Conservation (phyloP, 2,888 invertebrate genomes). For the Drosophila prolongata region DNA sequence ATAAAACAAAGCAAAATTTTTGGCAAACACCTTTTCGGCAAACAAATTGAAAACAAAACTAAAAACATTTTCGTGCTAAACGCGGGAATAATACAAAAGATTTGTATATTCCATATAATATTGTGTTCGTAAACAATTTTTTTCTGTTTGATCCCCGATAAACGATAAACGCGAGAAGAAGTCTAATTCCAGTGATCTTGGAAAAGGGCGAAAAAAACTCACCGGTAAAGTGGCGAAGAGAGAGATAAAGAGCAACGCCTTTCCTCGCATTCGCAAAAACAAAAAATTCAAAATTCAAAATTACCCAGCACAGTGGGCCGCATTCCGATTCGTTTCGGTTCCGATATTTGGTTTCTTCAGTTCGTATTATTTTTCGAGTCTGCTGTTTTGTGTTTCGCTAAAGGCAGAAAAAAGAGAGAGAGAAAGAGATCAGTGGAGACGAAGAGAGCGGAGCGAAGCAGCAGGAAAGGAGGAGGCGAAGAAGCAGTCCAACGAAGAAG, state of each 20-base stretch:
- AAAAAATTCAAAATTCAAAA: slow-evolving; percentile 78
- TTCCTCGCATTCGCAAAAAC: slow-evolving; percentile 53
- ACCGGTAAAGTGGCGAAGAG: slow-evolving; percentile 51
- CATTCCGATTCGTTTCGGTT: slow-evolving; percentile 29
- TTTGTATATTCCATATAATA: not conserved
- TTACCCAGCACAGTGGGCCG: slow-evolving; percentile 36
- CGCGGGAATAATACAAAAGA: slow-evolving; percentile 13
- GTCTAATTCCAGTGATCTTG: slow-evolving; percentile 53
- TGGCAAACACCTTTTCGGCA: slow-evolving; percentile 46
- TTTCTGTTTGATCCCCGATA: slow-evolving; percentile 59
- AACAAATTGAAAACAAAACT: slow-evolving; percentile 26
- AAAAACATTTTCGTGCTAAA: slow-evolving; percentile 64
- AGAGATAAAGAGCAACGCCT: slow-evolving; percentile 7
- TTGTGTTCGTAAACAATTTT: slow-evolving; percentile 74
- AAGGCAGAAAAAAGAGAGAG: slow-evolving; percentile 21
- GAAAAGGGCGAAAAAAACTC: slow-evolving; percentile 45
- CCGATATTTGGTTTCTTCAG: slow-evolving; percentile 32
- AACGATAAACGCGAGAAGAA: slow-evolving; percentile 11
- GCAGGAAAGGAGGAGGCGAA: slow-evolving; percentile 18
- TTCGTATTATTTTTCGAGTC: slow-evolving; percentile 54
- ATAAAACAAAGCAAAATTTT: slow-evolving; percentile 40
- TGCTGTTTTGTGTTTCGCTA: slow-evolving; percentile 58
- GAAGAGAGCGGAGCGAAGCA: slow-evolving; percentile 23
- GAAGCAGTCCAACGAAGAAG: slow-evolving; percentile 32
- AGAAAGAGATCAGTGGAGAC: slow-evolving; percentile 20